phyloP scores from a whole-genome alignment of 2,113 vertebrate species.

The Callocephalon fimbriatum region DNA sequence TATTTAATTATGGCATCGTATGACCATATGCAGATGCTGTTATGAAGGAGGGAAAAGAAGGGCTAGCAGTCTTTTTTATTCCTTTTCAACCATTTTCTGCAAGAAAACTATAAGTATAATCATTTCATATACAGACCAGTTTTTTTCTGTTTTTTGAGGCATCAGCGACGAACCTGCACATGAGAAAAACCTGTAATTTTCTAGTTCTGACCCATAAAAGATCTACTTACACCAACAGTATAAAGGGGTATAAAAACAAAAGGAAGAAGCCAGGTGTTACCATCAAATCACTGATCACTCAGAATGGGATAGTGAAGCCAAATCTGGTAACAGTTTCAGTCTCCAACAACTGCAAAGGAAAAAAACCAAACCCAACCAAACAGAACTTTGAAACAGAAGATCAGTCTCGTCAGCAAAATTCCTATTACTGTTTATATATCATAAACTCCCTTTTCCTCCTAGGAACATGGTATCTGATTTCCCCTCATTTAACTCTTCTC shows the following conservation, averaged over 20 bases:
- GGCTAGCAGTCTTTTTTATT: neutral
- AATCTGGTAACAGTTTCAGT: neutral
- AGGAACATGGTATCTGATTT: neutral
- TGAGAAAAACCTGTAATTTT: neutral
- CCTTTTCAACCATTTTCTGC: neutral
- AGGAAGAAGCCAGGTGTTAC: neutral
- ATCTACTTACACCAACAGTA: neutral
- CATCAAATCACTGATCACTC: neutral
- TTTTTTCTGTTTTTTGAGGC: neutral
- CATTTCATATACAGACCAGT: neutral
- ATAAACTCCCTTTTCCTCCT: neutral
- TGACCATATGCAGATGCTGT: rapidly evolving
- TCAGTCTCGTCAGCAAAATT: neutral
- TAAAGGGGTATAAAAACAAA: neutral
- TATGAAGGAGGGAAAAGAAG: neutral
- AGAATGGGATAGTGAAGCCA: rapidly evolving
- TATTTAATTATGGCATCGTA: neutral
- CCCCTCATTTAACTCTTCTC: neutral
- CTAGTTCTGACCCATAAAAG: neutral
- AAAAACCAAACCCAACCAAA: neutral
- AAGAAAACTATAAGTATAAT: neutral
- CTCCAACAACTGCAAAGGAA: neutral
- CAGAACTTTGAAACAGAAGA: neutral
- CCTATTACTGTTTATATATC: neutral
- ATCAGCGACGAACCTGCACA: neutral